Evolutionary conservation across 2,888 invertebrate genomes (phyloP).

Genomic region (Catocala nupta): DNA sequence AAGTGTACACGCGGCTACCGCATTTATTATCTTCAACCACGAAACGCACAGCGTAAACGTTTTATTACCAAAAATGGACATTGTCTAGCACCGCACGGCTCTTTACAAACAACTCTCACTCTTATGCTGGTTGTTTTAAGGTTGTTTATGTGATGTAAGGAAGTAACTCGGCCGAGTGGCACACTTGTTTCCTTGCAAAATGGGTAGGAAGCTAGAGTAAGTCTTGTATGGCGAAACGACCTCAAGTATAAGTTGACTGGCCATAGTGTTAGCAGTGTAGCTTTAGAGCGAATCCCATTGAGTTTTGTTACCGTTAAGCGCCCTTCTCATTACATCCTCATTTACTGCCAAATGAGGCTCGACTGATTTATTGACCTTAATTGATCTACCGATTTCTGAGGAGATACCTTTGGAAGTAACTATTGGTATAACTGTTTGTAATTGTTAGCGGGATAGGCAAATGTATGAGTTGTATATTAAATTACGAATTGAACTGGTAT

Average conservation of each 20-base stretch:
- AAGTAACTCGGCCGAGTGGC: slow-evolving; percentile 53
- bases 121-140: slow-evolving; percentile 32
- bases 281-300: slow-evolving; percentile 18
- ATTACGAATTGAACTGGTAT: too few relatives aligned
- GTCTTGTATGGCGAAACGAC: slow-evolving; percentile 62
- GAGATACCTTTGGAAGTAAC: too few relatives aligned
- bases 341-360: too few relatives aligned
- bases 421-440: too few relatives aligned
- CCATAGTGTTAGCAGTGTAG: slow-evolving; percentile 24
- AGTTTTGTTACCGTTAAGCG: slow-evolving; percentile 2
- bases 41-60: slow-evolving; percentile 52
- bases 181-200: slow-evolving; percentile 69
- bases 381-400: too few relatives aligned
- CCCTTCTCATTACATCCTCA: too few relatives aligned
- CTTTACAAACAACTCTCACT: slow-evolving; percentile 24
- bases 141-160: slow-evolving; percentile 36
- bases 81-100: slow-evolving; percentile 45
- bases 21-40: slow-evolving; percentile 60
- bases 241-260: slow-evolving; percentile 49
- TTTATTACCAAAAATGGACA: slow-evolving; percentile 71
- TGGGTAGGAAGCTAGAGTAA: slow-evolving; percentile 60
- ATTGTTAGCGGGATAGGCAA: too few relatives aligned
- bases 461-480: too few relatives aligned
- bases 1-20: slow-evolving; percentile 44
- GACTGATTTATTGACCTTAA: too few relatives aligned